Base-by-base conservation (phyloP, 2,113 vertebrate genomes). In the Gallinago jamesoni region DNA sequence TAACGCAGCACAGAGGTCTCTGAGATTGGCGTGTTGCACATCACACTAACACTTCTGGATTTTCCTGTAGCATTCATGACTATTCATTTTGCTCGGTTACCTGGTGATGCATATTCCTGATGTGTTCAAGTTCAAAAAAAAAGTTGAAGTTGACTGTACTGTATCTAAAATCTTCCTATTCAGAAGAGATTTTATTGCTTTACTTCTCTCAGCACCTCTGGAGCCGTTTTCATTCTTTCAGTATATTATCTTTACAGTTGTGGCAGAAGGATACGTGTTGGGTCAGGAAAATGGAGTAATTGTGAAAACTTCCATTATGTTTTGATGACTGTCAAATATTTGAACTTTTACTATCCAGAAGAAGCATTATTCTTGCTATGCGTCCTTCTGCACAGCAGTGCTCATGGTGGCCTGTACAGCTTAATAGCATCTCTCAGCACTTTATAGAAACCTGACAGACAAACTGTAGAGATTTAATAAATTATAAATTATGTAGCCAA, bases 391-490 rank as follows among this genome's bases (percentile, higher is more conserved):
- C 41, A 37, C 11, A 56, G 21, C 50, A 35, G 11, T 19, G 35
- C 27, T 82, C 18, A 10, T 25, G 41, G 35, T 77, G 47, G 57
- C 13, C 50, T 79, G 12, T 12, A 39, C 1, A 7, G 41, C 17
- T 47, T 41, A 35, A n/a, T 1, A 37, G 22, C 31, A 30, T 30
- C 66, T 89, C 86, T 70, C 39, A 84, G 12, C 0, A 0, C 7
- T 67, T 68, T 30, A 21, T 7, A 76, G 28, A 84, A 94, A 89
- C 20, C 15, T 92, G 45, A 47, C 4, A 2, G 33, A 41, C 10
- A 53, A 81, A 56, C 21, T 31, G 8, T 24, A n/a, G 4, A 48
- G 7, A 30, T 41, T n/a, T 81, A 86, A 74, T 48, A 56, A 28
- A 41, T 43, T 45, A n/a, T 20, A 39, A 70, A 89, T 52, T 31